These are phyloP conservation scores for Nymphalis polychloros DNA, from an alignment of 2,888 invertebrate genomes.

Conservation along the genomic window DNA sequence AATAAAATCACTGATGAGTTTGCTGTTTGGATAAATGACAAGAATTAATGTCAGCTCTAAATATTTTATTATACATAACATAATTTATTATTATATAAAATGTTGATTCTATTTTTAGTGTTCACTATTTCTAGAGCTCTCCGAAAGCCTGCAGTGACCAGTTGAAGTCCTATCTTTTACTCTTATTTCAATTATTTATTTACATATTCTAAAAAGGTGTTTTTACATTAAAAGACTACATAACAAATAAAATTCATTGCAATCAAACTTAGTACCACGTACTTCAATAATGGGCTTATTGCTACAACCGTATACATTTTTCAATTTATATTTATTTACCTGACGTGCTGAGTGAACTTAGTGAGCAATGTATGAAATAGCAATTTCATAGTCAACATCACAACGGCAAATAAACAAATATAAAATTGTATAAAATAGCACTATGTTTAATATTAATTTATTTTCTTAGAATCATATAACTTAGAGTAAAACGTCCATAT, in stretches of 20 bases:
- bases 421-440: too few relatives aligned
- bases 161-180: too few relatives aligned
- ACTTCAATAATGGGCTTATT: constrained; percentile 7
- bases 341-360: constrained; percentile 7
- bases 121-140: too few relatives aligned
- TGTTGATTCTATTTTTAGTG: too few relatives aligned
- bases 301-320: constrained; percentile 17
- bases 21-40: constrained; percentile 29
- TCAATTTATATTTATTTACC: background rate
- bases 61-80: background rate
- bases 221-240: background rate
- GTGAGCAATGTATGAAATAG: constrained; percentile 10
- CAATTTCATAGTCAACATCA: too few relatives aligned
- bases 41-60: constrained; percentile 22
- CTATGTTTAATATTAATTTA: background rate
- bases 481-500: constrained; percentile 27
- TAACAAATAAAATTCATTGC: constrained; percentile 16
- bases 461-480: background rate
- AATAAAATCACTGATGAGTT: constrained; percentile 27
- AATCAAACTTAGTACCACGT: constrained; percentile 22
- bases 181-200: too few relatives aligned
- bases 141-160: too few relatives aligned
- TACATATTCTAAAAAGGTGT: too few relatives aligned
- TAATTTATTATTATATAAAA: too few relatives aligned
- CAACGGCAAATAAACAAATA: too few relatives aligned